These are phyloP conservation scores for Platyrinchus mystaceus DNA, from an alignment of 2,797 vertebrate genomes.

Conservation along the genomic window DNA sequence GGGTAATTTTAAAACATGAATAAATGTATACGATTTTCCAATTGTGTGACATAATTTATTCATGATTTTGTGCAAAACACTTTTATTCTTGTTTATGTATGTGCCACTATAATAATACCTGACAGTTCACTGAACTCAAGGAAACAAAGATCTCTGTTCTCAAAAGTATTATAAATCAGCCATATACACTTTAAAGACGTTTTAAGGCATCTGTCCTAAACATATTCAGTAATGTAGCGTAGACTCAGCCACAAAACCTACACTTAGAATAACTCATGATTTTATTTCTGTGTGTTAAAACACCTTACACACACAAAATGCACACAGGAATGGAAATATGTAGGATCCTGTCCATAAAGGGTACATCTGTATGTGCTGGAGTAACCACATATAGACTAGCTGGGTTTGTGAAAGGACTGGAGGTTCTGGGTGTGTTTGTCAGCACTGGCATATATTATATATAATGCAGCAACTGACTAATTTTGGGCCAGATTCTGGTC, in stretches of 20 bases:
- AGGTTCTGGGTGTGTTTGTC: background rate
- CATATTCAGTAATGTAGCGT: background rate
- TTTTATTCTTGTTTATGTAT: background rate
- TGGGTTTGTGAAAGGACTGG: background rate
- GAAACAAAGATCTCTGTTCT: background rate
- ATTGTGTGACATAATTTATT: conserved; percentile 8
- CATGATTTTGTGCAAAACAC: background rate
- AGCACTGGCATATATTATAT: background rate
- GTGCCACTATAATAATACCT: background rate
- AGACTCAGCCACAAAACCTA: background rate
- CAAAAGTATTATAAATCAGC: background rate
- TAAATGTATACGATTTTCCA: conserved; percentile 65
- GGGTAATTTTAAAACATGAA: conserved; percentile 68
- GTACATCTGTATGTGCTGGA: background rate
- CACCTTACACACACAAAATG: background rate
- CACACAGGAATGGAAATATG: background rate
- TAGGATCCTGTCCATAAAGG: background rate
- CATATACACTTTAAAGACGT: background rate
- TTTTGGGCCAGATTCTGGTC: background rate
- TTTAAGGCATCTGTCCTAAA: background rate
- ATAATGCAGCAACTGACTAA: background rate
- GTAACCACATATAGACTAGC: background rate
- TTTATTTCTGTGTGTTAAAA: background rate
- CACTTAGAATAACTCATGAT: background rate
- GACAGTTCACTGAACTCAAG: background rate